Conservation (phyloP, 30 jellyfish, hydroid and myxozoan genomes). For the Aurelia sp. region DNA sequence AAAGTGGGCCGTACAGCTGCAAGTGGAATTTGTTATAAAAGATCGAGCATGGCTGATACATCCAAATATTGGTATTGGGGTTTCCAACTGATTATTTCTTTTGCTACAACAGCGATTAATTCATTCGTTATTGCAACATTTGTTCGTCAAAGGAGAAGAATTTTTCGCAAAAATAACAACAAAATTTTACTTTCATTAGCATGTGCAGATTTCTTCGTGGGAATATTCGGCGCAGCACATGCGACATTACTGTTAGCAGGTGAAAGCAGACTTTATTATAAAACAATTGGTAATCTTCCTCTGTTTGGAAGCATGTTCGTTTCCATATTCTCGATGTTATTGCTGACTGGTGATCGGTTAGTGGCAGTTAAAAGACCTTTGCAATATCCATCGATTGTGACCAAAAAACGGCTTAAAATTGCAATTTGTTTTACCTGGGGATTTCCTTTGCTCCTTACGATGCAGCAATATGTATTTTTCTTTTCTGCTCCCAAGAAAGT, state of each 20-base stretch:
- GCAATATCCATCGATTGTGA: slow-evolving; percentile 7
- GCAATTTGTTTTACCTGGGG: slow-evolving; percentile 26
- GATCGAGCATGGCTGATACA: no score
- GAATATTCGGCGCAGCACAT: slow-evolving; percentile 17
- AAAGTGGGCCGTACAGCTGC: no score
- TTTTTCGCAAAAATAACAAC: slow-evolving; percentile 26
- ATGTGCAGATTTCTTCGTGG: slow-evolving; percentile 33
- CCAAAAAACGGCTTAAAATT: slow-evolving; percentile 3
- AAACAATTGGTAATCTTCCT: slow-evolving; percentile 37
- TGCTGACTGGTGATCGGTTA: slow-evolving; percentile 53
- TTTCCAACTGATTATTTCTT: neutral
- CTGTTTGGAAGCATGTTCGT: slow-evolving; percentile 69
- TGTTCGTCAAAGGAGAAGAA: neutral
- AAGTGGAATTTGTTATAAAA: no score
- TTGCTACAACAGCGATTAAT: neutral
- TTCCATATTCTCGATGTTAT: slow-evolving; percentile 46
- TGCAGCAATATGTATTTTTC: slow-evolving; percentile 26
- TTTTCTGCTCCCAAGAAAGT: neutral
- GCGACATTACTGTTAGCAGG: slow-evolving; percentile 26
- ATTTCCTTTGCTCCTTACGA: slow-evolving; percentile 16
- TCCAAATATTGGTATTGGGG: no score
- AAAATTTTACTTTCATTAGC: slow-evolving; percentile 36
- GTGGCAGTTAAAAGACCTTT: slow-evolving; percentile 40
- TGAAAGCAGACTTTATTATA: neutral
- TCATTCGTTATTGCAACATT: slow-evolving; percentile 9